Percentiles rank a stretch among this genome's conserved stretches.
Evolutionary conservation across 2,797 vertebrate genomes (phyloP).

Genomic region (Ispidina lecontei): DNA sequence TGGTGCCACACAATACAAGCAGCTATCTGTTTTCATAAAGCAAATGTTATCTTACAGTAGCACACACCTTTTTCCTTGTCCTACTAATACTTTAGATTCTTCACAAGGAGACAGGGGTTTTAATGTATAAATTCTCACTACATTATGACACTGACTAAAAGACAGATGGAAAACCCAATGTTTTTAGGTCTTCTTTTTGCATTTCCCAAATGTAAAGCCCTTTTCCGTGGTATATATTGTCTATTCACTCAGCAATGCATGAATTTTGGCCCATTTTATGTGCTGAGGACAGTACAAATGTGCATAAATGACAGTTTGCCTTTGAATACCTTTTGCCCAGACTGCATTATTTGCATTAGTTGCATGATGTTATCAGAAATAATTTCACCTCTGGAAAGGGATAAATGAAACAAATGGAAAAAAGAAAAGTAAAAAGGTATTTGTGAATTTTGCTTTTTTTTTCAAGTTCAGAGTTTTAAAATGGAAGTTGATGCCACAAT

Average conservation of each 20-base stretch:
- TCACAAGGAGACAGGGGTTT: rapidly evolving
- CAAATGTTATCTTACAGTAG: neutral
- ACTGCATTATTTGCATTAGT: neutral
- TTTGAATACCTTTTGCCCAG: neutral
- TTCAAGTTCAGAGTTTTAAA: neutral
- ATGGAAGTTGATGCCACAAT: neutral
- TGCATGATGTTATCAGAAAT: neutral
- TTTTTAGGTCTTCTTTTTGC: neutral
- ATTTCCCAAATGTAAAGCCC: neutral
- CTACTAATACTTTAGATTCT: neutral
- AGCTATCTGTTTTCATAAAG: neutral
- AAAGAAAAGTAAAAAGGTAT: neutral
- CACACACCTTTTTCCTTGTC: neutral
- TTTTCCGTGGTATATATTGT: neutral
- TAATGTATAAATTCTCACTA: neutral
- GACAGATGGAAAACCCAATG: neutral
- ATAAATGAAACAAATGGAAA: neutral
- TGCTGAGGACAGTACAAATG: neutral
- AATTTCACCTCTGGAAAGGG: neutral
- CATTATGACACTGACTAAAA: neutral
- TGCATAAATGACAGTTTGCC: neutral
- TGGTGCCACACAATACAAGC: neutral
- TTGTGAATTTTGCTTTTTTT: neutral
- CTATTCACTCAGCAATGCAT: neutral
- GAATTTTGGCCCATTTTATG: neutral